Evolutionary conservation across 2,888 invertebrate species (phyloP).

Genomic region (Caenorhabditis virilis): DNA sequence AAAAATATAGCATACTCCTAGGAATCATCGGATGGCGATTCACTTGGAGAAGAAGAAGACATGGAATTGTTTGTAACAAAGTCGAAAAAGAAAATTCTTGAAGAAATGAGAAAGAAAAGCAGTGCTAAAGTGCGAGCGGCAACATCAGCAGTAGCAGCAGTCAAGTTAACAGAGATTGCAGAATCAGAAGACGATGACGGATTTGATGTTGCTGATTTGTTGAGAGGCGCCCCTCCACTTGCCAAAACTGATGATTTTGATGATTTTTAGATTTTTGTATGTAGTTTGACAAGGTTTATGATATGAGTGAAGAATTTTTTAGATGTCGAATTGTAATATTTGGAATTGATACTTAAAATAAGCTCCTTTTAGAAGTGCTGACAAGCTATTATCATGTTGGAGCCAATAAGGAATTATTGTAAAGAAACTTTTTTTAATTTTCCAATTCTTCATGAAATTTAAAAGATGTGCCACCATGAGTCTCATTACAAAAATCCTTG

Average conservation of each 20-base stretch:
- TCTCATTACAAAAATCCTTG: too few species aligned
- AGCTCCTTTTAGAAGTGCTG: too few species aligned
- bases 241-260: slow-evolving; percentile 48
- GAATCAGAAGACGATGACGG: slow-evolving; percentile 42
- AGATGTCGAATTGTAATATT: too few species aligned
- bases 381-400: too few species aligned
- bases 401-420: too few species aligned
- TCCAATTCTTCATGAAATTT: too few species aligned
- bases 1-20: slow-evolving; percentile 4
- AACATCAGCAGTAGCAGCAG: slow-evolving; percentile 1
- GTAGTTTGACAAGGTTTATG: too few species aligned
- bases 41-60: slow-evolving; percentile 53
- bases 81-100: slow-evolving; percentile 29
- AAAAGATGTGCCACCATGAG: too few species aligned
- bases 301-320: too few species aligned
- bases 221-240: slow-evolving; percentile 49
- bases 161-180: slow-evolving; percentile 4
- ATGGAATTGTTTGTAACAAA: slow-evolving; percentile 46
- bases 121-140: too few species aligned
- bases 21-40: slow-evolving; percentile 49
- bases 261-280: slow-evolving; percentile 21
- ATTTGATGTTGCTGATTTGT: slow-evolving; percentile 47
- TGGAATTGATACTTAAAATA: too few species aligned
- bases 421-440: too few species aligned
- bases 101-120: slow-evolving; percentile 30